Percentiles rank a stretch among this genome's conserved stretches.
phyloP scores from a whole-genome alignment of 64 coral and sea anemone species.

The Stylophora pistillata region DNA sequence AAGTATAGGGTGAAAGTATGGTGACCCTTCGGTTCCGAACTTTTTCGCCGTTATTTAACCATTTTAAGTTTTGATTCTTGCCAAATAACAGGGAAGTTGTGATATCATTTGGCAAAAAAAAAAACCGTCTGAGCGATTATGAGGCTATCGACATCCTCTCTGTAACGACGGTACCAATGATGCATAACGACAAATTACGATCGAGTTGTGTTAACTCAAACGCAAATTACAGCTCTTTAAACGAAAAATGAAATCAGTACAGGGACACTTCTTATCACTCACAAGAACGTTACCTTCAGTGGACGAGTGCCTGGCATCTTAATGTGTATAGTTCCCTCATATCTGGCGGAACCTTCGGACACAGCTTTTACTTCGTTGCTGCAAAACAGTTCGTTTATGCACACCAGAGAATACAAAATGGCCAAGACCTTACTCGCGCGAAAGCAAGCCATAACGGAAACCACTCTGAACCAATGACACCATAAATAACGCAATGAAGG shows the following conservation, averaged over 20 bases:
- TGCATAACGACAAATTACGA: not conserved
- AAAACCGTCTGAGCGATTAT: too few species aligned
- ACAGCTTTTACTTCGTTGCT: not conserved
- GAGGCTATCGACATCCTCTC: not conserved
- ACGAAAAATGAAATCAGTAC: not conserved
- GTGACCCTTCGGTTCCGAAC: too few species aligned
- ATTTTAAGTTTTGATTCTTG: too few species aligned
- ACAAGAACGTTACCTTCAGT: not conserved
- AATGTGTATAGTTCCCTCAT: not conserved
- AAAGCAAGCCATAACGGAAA: not conserved
- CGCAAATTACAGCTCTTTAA: not conserved
- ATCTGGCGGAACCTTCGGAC: not conserved
- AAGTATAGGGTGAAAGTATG: too few species aligned
- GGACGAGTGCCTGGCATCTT: constrained; percentile 41
- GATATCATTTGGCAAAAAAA: too few species aligned
- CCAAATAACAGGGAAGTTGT: too few species aligned
- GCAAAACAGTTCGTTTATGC: not conserved
- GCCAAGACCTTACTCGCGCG: not conserved
- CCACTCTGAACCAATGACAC: not conserved
- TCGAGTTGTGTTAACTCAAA: too few species aligned
- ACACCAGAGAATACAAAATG: not conserved
- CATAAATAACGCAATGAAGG: not conserved
- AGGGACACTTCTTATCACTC: too few species aligned
- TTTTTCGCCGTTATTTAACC: too few species aligned
- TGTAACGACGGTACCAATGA: not conserved